These are phyloP conservation scores for Hyla sarda DNA, from an alignment of 2,113 vertebrate species.

Conservation along the genomic window DNA sequence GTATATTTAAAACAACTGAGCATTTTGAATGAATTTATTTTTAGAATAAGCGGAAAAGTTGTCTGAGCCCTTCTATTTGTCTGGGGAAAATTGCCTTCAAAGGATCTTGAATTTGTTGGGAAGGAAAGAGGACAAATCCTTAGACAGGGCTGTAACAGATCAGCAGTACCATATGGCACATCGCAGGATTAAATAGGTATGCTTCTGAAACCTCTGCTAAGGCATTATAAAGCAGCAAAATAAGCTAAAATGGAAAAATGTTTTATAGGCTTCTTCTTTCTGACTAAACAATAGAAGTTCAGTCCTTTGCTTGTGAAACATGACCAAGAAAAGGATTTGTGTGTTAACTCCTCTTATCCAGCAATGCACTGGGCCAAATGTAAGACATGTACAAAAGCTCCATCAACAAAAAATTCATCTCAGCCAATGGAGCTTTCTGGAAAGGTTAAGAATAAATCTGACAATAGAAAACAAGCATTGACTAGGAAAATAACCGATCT, in stretches of 20 bases:
- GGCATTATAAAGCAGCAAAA: conserved; percentile 31
- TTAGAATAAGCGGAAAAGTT: conserved; percentile 26
- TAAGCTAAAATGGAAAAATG: conserved; percentile 54
- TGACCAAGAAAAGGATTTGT: conserved; percentile 23
- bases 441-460: neutral
- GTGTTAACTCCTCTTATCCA: conserved; percentile 21
- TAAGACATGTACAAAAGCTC: neutral
- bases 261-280: conserved; percentile 35
- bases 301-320: conserved; percentile 35
- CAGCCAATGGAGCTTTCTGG: neutral
- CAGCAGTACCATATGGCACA: conserved; percentile 51
- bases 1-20: conserved; percentile 14
- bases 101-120: conserved; percentile 39
- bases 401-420: neutral
- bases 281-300: conserved; percentile 35
- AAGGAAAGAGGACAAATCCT: conserved; percentile 53
- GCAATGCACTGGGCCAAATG: neutral
- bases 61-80: conserved; percentile 8
- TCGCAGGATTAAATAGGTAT: conserved; percentile 50
- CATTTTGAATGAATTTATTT: conserved; percentile 35
- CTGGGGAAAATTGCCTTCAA: conserved; percentile 44
- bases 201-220: conserved; percentile 26
- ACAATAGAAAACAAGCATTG: neutral
- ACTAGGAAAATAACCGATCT: neutral
- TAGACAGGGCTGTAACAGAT: conserved; percentile 44